phyloP scores from a whole-genome alignment of 2,113 vertebrate species.

The Mustelus asterias region DNA sequence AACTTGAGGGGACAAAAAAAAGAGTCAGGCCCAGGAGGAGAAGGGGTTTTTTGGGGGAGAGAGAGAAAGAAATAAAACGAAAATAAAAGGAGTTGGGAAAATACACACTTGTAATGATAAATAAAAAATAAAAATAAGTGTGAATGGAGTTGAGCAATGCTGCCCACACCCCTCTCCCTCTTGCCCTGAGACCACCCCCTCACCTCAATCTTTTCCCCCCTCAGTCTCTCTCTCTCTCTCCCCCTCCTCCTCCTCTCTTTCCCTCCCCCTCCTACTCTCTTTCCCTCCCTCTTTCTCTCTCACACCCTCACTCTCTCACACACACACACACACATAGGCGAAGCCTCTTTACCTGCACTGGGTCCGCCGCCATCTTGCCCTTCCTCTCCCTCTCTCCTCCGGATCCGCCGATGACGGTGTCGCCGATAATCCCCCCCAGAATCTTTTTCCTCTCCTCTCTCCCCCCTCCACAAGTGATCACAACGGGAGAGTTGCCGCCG shows the following conservation, averaged over 20 bases:
- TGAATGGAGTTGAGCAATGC: background rate
- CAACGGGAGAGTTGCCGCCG: too few species aligned
- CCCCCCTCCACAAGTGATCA: background rate
- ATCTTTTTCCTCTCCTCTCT: background rate
- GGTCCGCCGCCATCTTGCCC: slow-evolving; percentile 26
- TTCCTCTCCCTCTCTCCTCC: background rate
- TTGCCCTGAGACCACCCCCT: background rate
- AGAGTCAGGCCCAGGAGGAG: too few species aligned
- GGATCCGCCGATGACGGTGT: background rate
- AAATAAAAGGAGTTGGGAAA: too few species aligned
- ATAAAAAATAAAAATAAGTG: background rate
- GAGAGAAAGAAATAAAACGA: too few species aligned
- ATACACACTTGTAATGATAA: too few species aligned
- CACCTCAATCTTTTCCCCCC: background rate
- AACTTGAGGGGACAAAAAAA: background rate
- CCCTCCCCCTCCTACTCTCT: background rate
- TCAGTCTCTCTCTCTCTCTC: background rate
- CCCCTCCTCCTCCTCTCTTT: background rate
- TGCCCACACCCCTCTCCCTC: background rate
- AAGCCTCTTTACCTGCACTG: background rate
- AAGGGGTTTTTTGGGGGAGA: too few species aligned
- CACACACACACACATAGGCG: too few species aligned
- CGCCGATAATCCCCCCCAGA: background rate
- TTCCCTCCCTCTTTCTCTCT: background rate
- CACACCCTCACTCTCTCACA: background rate